Conservation (phyloP, 2,888 invertebrate species). For the Julus scandinavius region DNA sequence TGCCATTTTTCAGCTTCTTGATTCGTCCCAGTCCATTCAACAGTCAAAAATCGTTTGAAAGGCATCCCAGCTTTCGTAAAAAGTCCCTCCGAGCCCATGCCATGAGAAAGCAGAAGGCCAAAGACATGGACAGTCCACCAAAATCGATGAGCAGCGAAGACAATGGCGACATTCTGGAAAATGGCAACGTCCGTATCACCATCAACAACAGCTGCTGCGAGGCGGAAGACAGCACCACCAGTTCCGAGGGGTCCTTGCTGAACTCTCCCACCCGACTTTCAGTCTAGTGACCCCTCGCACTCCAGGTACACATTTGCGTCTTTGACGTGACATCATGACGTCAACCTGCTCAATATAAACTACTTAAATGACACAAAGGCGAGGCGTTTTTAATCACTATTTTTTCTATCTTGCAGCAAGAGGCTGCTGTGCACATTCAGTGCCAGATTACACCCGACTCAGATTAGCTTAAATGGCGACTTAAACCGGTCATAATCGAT, state of each 20-base stretch:
- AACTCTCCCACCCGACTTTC: background rate
- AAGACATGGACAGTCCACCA: slow-evolving; percentile 54
- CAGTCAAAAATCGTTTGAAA: slow-evolving; percentile 92
- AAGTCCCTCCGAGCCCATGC: slow-evolving; percentile 39
- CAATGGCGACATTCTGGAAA: slow-evolving; percentile 53
- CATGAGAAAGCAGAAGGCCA: slow-evolving; percentile 53
- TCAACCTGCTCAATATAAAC: slow-evolving; percentile 40
- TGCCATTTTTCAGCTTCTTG: slow-evolving; percentile 75
- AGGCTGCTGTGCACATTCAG: background rate
- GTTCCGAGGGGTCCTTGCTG: background rate
- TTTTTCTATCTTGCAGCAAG: background rate
- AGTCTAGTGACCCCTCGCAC: background rate
- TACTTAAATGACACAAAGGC: background rate
- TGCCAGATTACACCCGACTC: background rate
- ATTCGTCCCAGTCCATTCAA: slow-evolving; percentile 95
- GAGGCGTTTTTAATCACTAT: background rate
- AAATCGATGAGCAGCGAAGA: slow-evolving; percentile 53
- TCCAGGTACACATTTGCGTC: background rate
- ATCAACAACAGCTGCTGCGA: slow-evolving; percentile 72
- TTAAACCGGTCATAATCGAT: no score
- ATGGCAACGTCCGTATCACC: slow-evolving; percentile 83
- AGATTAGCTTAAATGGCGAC: background rate
- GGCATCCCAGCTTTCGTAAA: slow-evolving; percentile 89
- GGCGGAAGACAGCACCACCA: slow-evolving; percentile 11
- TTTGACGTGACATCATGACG: background rate